Percentiles rank a stretch among this genome's conserved stretches.
These are phyloP conservation scores for Athrips mouffetella DNA, from an alignment of 2,888 invertebrate genomes.

Conservation along the genomic window DNA sequence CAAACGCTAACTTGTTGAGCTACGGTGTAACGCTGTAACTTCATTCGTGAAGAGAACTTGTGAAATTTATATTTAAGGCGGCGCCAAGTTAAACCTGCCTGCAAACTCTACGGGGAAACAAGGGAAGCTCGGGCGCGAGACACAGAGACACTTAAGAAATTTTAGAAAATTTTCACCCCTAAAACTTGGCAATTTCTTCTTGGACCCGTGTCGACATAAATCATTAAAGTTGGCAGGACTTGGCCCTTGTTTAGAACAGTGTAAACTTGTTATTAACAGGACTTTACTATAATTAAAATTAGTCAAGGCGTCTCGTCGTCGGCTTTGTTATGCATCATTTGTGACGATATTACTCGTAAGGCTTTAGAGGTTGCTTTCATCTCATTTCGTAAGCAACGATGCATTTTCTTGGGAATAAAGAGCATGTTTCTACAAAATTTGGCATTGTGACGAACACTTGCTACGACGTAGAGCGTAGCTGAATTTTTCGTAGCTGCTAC, in stretches of 20 bases:
- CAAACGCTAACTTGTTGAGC: conserved; percentile 62
- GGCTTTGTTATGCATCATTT: conserved; percentile 19
- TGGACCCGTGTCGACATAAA: conserved; percentile 57
- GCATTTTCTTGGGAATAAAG: too few relatives aligned
- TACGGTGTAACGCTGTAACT: conserved; percentile 57
- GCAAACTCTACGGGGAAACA: conserved; percentile 57
- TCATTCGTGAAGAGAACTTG: conserved; percentile 58
- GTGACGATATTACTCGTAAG: conserved; percentile 1
- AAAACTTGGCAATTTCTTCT: conserved; percentile 60
- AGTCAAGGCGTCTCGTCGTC: conserved; percentile 5
- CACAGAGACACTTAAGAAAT: conserved; percentile 62
- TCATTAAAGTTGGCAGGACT: conserved; percentile 53
- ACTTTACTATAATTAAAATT: conserved; percentile 22
- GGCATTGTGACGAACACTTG: too few relatives aligned
- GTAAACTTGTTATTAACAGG: conserved; percentile 34
- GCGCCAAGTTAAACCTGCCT: conserved; percentile 64
- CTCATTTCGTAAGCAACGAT: neutral
- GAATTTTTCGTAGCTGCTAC: too few relatives aligned
- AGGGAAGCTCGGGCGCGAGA: too few relatives aligned
- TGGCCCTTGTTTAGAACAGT: conserved; percentile 43
- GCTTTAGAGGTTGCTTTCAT: neutral
- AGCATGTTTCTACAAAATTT: too few relatives aligned
- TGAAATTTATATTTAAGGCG: conserved; percentile 72
- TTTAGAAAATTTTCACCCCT: conserved; percentile 65
- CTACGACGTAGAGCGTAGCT: too few relatives aligned